Evolutionary conservation across 2,113 vertebrate genomes (phyloP).

Genomic region (Hippocampus abdominalis): DNA sequence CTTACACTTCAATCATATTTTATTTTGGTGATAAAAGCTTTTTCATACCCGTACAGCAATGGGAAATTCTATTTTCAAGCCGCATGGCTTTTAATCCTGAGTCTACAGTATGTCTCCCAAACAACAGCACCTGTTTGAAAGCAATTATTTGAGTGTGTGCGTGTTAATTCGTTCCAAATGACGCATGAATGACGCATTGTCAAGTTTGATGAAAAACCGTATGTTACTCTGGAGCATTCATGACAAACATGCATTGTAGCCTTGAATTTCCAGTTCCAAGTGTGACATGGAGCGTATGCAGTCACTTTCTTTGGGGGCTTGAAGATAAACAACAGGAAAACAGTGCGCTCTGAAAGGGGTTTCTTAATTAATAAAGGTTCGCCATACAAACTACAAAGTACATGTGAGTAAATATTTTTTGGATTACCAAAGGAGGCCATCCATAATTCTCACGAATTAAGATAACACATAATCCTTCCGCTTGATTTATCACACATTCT

Average conservation of each 20-base stretch:
- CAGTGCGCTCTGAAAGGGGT: not conserved
- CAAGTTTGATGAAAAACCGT: constrained; percentile 50
- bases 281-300: constrained; percentile 20
- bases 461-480: constrained; percentile 43
- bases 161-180: constrained; percentile 60
- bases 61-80: not conserved
- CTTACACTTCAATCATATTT: constrained; percentile 20
- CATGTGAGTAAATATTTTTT: not conserved
- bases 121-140: constrained; percentile 21
- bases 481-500: constrained; percentile 53
- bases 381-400: not conserved
- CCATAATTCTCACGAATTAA: constrained; percentile 49
- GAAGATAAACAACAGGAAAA: not conserved
- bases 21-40: constrained; percentile 34
- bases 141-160: constrained; percentile 1
- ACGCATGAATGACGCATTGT: constrained; percentile 39
- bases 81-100: constrained; percentile 10
- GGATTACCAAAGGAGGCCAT: constrained; percentile 43
- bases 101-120: constrained; percentile 29
- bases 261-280: constrained; percentile 35
- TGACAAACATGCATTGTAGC: constrained; percentile 27
- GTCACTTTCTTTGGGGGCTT: not conserved
- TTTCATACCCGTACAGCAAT: not conserved
- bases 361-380: not conserved
- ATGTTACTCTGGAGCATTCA: constrained; percentile 17